Percentiles rank a stretch among this genome's conserved stretches.
phyloP scores from a whole-genome alignment of 2,797 vertebrate species.

The Cryptoprocta ferox region DNA sequence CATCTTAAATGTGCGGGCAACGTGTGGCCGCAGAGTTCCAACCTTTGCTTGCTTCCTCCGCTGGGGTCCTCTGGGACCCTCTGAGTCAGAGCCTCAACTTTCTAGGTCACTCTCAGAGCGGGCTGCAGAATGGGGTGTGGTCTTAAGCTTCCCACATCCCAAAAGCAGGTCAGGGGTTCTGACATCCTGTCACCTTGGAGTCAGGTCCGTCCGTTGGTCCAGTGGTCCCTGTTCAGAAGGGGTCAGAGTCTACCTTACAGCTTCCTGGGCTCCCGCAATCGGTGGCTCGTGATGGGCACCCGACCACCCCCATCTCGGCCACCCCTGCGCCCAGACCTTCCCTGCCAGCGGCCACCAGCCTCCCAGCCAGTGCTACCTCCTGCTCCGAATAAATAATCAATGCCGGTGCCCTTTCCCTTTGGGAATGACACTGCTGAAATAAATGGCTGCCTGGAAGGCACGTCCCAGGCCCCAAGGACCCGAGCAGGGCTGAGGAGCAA shows the following conservation, averaged over 20 bases:
- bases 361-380: conserved; percentile 19
- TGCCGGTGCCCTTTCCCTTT: conserved; percentile 52
- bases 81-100: conserved; percentile 49
- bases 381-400: conserved; percentile 64
- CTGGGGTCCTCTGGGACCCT: conserved; percentile 53
- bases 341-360: neutral
- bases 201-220: neutral
- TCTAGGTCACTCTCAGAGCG: conserved; percentile 68
- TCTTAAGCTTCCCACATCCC: neutral
- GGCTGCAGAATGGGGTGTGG: neutral
- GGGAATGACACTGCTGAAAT: conserved; percentile 80
- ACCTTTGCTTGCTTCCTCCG: neutral
- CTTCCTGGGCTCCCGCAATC: neutral
- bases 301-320: neutral
- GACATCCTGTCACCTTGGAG: neutral
- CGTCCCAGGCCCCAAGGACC: conserved; percentile 30
- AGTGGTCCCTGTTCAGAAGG: neutral
- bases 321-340: neutral
- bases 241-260: neutral
- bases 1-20: neutral
- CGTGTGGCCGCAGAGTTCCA: neutral
- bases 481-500: neutral
- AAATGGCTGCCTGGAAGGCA: conserved; percentile 3
- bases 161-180: neutral
- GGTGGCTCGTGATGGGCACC: neutral